Evolutionary conservation across 2,888 invertebrate genomes (phyloP).

Genomic region (Geophilus truncorum): DNA sequence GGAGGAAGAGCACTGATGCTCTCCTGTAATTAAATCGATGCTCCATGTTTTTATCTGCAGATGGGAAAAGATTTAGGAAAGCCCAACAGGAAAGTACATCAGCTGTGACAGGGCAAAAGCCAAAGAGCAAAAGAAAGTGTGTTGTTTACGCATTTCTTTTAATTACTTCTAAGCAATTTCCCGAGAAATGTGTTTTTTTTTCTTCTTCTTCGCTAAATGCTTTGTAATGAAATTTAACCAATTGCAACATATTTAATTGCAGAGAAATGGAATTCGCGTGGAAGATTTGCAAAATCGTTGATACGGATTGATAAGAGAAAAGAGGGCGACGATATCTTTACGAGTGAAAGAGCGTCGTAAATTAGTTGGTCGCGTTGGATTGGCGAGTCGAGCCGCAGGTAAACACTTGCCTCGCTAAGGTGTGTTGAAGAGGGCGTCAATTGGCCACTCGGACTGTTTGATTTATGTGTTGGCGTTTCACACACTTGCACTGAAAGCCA

Average conservation of each 20-base stretch:
- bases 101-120: conserved; percentile 5
- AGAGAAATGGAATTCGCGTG: too few relatives aligned
- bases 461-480: conserved; percentile 27
- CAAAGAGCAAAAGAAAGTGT: not conserved
- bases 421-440: conserved; percentile 20
- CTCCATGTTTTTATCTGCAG: conserved; percentile 3
- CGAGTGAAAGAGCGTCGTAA: not conserved
- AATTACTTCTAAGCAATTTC: not conserved
- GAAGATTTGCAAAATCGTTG: not conserved
- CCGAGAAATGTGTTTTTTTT: not conserved
- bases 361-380: not conserved
- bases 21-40: conserved; percentile 17
- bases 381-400: conserved; percentile 22
- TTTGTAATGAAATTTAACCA: too few relatives aligned
- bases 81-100: not conserved
- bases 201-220: too few relatives aligned
- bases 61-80: not conserved
- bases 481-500: conserved; percentile 25
- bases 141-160: not conserved
- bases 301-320: not conserved
- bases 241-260: too few relatives aligned
- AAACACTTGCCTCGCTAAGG: not conserved
- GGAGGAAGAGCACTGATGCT: not conserved
- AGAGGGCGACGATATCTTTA: not conserved
- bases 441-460: conserved; percentile 19